Percentiles rank a stretch among this genome's conserved stretches.
phyloP scores from a whole-genome alignment of 2,113 vertebrate genomes.

The Corythoichthys intestinalis region DNA sequence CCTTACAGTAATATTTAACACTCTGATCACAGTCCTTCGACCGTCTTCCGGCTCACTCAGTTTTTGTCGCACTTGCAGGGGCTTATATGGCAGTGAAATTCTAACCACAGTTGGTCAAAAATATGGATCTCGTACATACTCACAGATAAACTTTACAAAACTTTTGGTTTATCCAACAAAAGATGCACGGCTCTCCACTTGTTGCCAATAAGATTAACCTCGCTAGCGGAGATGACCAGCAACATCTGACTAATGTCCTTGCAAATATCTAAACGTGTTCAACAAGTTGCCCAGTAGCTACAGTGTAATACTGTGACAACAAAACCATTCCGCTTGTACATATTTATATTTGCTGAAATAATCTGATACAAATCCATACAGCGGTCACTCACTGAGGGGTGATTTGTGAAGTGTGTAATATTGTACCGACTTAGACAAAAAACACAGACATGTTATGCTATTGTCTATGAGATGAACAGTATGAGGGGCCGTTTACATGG shows the following conservation, averaged over 20 bases:
- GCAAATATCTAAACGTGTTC: slow-evolving; percentile 61
- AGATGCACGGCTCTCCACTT: background rate
- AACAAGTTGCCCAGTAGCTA: slow-evolving; percentile 53
- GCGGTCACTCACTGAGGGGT: slow-evolving; percentile 21
- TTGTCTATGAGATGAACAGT: slow-evolving; percentile 21
- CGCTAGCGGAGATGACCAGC: slow-evolving; percentile 22
- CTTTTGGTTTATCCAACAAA: slow-evolving; percentile 8
- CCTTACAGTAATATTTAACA: background rate
- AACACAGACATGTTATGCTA: slow-evolving; percentile 13
- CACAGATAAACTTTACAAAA: slow-evolving; percentile 5
- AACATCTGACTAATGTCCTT: slow-evolving; percentile 54
- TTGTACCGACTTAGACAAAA: background rate
- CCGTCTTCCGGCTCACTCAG: slow-evolving; percentile 45
- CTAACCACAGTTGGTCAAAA: slow-evolving; percentile 35
- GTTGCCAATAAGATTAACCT: slow-evolving; percentile 53
- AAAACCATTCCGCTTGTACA: slow-evolving; percentile 31
- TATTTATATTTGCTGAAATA: slow-evolving; percentile 43
- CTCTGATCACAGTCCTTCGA: background rate
- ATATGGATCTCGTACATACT: background rate
- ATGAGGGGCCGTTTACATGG: background rate
- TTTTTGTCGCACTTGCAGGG: slow-evolving; percentile 43
- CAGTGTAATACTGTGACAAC: slow-evolving; percentile 58
- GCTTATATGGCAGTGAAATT: slow-evolving; percentile 3
- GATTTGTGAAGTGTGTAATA: slow-evolving; percentile 30
- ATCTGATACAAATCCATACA: slow-evolving; percentile 24